These are phyloP conservation scores for Halictus rubicundus DNA, from an alignment of 1,140 invertebrate genomes.

Conservation along the genomic window DNA sequence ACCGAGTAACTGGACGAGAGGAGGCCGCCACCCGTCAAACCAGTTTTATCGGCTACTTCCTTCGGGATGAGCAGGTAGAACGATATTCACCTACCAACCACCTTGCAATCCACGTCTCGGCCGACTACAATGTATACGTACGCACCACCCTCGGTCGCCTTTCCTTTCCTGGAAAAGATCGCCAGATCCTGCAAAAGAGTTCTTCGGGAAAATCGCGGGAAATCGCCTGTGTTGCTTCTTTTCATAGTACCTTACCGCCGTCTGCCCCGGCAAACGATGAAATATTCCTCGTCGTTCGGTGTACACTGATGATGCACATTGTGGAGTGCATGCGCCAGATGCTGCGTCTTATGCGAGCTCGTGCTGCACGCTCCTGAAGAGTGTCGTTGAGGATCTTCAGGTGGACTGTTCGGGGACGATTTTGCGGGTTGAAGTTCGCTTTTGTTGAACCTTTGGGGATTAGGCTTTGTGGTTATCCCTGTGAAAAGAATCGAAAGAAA, in stretches of 20 bases:
- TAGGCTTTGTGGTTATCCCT: too few relatives aligned
- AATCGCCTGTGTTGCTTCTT: not conserved
- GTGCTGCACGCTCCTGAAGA: not conserved
- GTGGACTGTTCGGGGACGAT: too few relatives aligned
- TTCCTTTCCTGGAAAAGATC: constrained; percentile 27
- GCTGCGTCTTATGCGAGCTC: too few relatives aligned
- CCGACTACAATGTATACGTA: not conserved
- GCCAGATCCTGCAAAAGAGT: not conserved
- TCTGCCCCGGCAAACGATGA: constrained; percentile 7
- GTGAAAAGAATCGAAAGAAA: too few relatives aligned
- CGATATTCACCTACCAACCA: constrained; percentile 49
- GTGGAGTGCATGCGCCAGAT: too few relatives aligned
- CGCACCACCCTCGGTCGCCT: too few relatives aligned
- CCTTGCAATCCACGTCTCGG: constrained; percentile 46
- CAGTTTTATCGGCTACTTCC: constrained; percentile 80
- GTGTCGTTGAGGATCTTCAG: too few relatives aligned
- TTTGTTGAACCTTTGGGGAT: too few relatives aligned
- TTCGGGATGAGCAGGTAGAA: constrained; percentile 72
- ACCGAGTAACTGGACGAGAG: constrained; percentile 64
- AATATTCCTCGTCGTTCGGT: constrained; percentile 27
- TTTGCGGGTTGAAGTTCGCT: too few relatives aligned
- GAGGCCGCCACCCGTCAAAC: constrained; percentile 77
- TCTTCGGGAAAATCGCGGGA: not conserved
- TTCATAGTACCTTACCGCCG: not conserved
- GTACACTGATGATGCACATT: too few relatives aligned